Evolutionary conservation across 2,113 vertebrate species (phyloP).

Genomic region (Platanista minor): DNA sequence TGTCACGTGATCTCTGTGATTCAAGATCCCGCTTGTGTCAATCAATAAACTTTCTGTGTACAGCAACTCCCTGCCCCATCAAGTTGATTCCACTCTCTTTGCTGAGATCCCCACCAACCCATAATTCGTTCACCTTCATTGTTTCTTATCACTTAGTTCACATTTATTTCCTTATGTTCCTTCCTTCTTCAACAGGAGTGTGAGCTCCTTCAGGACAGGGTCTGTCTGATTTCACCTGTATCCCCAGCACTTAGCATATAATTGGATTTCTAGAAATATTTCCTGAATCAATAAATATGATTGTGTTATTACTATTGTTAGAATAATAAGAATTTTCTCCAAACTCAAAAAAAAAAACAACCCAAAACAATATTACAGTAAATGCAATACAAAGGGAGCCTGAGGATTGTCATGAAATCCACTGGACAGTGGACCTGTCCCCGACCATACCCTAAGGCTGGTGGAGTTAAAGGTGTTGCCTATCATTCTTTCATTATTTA

Average conservation of each 20-base stretch:
- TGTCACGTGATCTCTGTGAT: neutral
- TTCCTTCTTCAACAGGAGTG: neutral
- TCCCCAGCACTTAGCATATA: neutral
- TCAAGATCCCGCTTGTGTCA: neutral
- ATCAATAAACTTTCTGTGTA: neutral
- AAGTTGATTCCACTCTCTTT: neutral
- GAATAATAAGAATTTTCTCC: neutral
- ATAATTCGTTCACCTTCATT: neutral
- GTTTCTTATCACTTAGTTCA: neutral
- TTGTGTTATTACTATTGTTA: neutral
- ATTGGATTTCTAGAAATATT: neutral
- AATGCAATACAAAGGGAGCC: neutral
- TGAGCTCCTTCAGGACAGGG: neutral
- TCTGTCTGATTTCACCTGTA: neutral
- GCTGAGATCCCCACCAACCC: no score
- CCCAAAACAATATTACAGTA: no score
- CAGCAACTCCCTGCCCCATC: neutral
- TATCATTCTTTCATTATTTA: neutral
- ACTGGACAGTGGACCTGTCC: rapidly evolving
- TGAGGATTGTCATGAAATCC: neutral
- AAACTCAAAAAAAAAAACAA: neutral
- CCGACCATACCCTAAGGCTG: neutral
- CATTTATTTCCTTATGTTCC: neutral
- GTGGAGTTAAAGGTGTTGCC: neutral
- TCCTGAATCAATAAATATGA: neutral